Evolutionary conservation across 2,113 vertebrate genomes (phyloP).

Genomic region (Dipodomys merriami): DNA sequence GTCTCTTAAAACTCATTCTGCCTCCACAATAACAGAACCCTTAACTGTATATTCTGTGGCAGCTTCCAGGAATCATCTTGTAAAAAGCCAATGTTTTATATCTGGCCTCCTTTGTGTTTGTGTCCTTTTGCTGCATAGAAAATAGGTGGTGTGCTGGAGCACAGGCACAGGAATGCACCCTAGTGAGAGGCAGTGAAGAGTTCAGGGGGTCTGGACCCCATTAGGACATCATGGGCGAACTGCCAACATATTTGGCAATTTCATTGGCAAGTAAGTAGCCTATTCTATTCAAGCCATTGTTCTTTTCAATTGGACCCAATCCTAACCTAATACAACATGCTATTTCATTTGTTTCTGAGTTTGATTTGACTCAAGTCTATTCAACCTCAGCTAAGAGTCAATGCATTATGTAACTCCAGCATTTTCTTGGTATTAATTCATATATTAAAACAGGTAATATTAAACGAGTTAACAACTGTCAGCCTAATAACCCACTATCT

Average conservation of each 20-base stretch:
- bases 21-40: background rate
- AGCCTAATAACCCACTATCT: background rate
- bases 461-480: background rate
- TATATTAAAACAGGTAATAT: background rate
- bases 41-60: background rate
- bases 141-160: background rate
- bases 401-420: background rate
- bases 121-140: background rate
- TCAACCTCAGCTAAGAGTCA: background rate
- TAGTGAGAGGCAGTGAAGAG: background rate
- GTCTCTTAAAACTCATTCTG: background rate
- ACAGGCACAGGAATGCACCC: background rate
- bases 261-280: background rate
- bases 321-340: background rate
- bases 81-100: background rate
- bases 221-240: background rate
- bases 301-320: background rate
- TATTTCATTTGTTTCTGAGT: slow-evolving; percentile 17
- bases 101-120: background rate
- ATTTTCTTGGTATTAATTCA: background rate
- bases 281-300: background rate
- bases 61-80: background rate
- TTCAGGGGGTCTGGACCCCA: background rate
- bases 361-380: background rate
- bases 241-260: background rate